Evolutionary conservation across 2,797 vertebrate genomes (phyloP).

Genomic region (Clarias laeviceps): DNA sequence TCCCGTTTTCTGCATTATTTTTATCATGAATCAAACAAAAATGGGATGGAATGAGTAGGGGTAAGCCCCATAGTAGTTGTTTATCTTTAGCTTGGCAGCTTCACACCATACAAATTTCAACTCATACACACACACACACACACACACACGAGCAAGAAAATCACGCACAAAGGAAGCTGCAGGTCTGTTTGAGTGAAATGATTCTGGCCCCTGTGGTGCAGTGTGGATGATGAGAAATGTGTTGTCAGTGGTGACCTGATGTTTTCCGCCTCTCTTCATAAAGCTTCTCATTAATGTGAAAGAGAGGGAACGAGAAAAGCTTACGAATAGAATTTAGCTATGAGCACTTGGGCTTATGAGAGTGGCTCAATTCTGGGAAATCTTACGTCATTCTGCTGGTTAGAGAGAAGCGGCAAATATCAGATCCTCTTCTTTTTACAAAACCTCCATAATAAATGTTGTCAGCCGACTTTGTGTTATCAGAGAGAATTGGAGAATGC

Average conservation of each 20-base stretch:
- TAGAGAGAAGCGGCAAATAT: conserved; percentile 28
- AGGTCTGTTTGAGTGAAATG: conserved; percentile 33
- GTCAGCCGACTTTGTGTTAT: conserved; percentile 16
- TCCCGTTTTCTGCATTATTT: conserved; percentile 5
- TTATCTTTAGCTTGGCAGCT: neutral
- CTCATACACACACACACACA: neutral
- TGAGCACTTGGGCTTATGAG: conserved; percentile 25
- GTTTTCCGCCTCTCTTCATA: conserved; percentile 32
- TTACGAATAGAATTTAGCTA: conserved; percentile 11
- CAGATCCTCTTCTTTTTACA: conserved; percentile 23
- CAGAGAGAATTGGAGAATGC: neutral
- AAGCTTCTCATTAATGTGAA: conserved; percentile 32
- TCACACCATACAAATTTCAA: neutral
- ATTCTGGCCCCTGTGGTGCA: conserved; percentile 38
- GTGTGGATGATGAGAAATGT: conserved; percentile 47
- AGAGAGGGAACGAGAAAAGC: conserved; percentile 17
- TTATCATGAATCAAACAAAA: neutral
- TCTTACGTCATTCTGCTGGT: conserved; percentile 37
- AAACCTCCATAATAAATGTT: conserved; percentile 5
- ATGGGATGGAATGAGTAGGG: conserved; percentile 11
- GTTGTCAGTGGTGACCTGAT: conserved; percentile 34
- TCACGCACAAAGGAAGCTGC: conserved; percentile 35
- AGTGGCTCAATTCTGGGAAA: conserved; percentile 21
- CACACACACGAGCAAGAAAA: neutral
- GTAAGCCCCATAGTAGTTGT: conserved; percentile 28